Evolutionary conservation across 2,113 vertebrate species (phyloP), one percentile per base, ranked within the genome.

Genomic region (Syngnathus floridae): DNA sequence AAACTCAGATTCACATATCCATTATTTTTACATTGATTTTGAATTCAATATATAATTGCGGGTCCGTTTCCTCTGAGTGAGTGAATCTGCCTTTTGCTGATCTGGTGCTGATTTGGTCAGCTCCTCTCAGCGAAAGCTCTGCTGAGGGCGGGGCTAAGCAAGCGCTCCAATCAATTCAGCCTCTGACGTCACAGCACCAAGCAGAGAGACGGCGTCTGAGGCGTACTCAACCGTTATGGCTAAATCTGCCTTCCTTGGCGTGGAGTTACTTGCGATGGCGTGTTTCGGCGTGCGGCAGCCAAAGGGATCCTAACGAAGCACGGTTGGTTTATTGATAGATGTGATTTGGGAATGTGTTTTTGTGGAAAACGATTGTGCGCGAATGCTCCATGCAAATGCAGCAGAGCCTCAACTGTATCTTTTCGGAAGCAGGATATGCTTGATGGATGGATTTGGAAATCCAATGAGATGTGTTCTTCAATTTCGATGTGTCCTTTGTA

Each of bases 101-200:
- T 90, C 73, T 82, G 59, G 59, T 61, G 19, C 76, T 77, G 81
- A 82, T 89, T 70, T 82, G 59, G 59, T 45, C 59, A 61, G 77
- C 72, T 87, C 80, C 76, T 84, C 84, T 66, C 71, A 79, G 73
- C 69, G 71, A 73, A 66, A 14, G 76, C 71, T 79, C 69, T 35
- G 60, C 83, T 71, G 88, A 77, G 84, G 86, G 87, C 75, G 89
- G 88, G 84, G 84, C 85, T 80, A 76, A 78, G 46, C 38, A 59
- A 67, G 78, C 64, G 69, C 78, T 83, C 77, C 69, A 60, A 40
- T 71, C 75, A 40, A 69, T 43, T 70, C 77, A 71, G 65, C 52
- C 74, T 13, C 11, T 61, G 68, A 72, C 48, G 46, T 67, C 78
- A 79, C 80, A 67, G 78, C 74, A 63, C 37, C 71, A 72, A 70